These are phyloP conservation scores for Gymnopithys bicolor DNA, from an alignment of 2,797 vertebrate genomes.

Conservation along the genomic window DNA sequence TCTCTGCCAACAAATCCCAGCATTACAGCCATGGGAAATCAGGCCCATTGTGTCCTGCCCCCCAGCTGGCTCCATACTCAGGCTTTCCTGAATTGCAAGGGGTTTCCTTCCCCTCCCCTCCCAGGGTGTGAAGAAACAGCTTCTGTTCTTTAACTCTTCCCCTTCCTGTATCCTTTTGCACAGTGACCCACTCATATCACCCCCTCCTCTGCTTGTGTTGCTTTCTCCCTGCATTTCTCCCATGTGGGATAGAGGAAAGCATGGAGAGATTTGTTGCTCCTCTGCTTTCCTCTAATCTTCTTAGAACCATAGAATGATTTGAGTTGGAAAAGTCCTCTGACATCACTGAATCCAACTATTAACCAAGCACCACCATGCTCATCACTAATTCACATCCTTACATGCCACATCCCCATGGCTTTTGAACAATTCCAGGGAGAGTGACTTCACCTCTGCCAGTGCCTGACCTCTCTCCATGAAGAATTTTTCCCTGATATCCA, in stretches of 20 bases:
- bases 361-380: neutral
- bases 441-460: neutral
- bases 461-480: neutral
- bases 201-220: neutral
- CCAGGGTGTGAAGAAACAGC: neutral
- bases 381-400: neutral
- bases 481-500: neutral
- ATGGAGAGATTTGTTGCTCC: neutral
- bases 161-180: neutral
- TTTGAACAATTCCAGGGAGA: neutral
- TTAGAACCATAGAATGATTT: neutral
- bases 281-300: neutral
- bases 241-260: neutral
- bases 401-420: neutral
- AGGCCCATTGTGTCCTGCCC: neutral
- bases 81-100: neutral
- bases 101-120: constrained; percentile 7
- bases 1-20: neutral
- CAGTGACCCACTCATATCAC: neutral
- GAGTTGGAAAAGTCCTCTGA: neutral
- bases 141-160: neutral
- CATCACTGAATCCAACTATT: neutral
- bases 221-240: neutral
- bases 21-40: neutral
- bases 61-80: neutral